Percentiles rank a stretch among this genome's conserved stretches.
phyloP scores from a whole-genome alignment of 2,797 vertebrate species.

The Intellagama lesueurii region DNA sequence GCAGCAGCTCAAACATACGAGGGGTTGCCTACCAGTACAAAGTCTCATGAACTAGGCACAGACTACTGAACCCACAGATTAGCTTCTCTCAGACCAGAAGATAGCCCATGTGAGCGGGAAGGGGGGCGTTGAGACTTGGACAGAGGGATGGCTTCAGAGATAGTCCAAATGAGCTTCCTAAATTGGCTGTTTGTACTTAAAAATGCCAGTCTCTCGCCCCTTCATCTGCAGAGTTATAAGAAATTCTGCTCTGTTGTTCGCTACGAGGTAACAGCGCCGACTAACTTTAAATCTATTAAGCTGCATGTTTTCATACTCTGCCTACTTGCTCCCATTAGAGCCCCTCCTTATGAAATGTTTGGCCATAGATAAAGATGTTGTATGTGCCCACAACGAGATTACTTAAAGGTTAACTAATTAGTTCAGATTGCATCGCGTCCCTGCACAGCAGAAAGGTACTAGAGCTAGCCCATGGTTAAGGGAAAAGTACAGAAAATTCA shows the following conservation, averaged over 20 bases:
- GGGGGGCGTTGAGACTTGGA: no score
- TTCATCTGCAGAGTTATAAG: not conserved
- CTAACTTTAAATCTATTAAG: not conserved
- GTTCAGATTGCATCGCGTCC: not conserved
- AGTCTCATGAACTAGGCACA: no score
- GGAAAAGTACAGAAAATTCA: not conserved
- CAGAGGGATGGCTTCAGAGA: no score
- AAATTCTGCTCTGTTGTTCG: not conserved
- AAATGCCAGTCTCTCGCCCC: not conserved
- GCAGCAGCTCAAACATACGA: no score
- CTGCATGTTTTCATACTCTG: not conserved
- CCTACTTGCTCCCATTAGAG: not conserved
- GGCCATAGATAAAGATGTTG: not conserved
- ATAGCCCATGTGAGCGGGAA: no score
- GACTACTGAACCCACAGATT: not conserved
- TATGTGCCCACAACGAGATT: not conserved
- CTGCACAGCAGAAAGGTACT: not conserved
- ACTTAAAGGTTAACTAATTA: not conserved
- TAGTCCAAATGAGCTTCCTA: not conserved
- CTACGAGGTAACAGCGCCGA: not conserved
- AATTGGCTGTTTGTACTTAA: not conserved
- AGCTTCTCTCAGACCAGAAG: not conserved
- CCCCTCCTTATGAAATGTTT: not conserved
- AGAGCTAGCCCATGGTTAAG: no score
- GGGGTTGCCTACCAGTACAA: no score